Percentiles rank a stretch among this genome's conserved stretches.
phyloP scores from a whole-genome alignment of 2,888 invertebrate species.

The Rotaria macrura region DNA sequence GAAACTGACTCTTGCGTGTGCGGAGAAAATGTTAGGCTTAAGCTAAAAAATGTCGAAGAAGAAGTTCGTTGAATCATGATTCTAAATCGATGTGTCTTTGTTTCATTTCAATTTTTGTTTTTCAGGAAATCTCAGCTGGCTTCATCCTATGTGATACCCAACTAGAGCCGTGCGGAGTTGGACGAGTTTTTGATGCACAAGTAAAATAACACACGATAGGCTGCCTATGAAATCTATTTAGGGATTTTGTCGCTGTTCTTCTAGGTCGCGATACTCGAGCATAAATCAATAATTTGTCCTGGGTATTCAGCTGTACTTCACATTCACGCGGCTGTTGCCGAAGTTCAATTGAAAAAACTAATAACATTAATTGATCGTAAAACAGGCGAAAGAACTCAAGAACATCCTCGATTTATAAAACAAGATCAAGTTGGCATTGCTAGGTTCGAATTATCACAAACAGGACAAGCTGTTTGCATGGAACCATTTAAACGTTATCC shows the following conservation, averaged over 20 bases:
- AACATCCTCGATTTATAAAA: conserved; percentile 66
- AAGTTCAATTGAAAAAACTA: conserved; percentile 90
- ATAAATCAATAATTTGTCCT: conserved; percentile 97
- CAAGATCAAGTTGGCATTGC: conserved; percentile 99
- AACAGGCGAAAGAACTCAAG: conserved; percentile 62
- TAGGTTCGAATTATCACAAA: conserved; percentile 73
- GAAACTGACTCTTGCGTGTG: conserved; percentile 85
- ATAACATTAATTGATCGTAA: conserved; percentile 97
- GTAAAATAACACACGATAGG: conserved; percentile 38
- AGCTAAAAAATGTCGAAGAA: conserved; percentile 95
- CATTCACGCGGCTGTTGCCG: conserved; percentile 94
- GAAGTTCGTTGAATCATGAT: no score
- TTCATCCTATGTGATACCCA: conserved; percentile 86
- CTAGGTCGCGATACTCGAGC: conserved; percentile 81
- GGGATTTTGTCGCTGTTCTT: no score
- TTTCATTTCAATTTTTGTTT: no score
- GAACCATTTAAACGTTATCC: conserved; percentile 96
- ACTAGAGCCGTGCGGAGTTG: conserved; percentile 78
- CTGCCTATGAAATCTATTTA: no score
- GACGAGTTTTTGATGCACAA: conserved; percentile 87
- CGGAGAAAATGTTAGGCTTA: conserved; percentile 96
- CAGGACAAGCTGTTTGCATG: conserved; percentile 69
- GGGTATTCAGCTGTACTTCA: conserved; percentile 98
- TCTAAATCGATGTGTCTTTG: no score
- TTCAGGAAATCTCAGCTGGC: conserved; percentile 68